phyloP scores from a whole-genome alignment of 2,113 vertebrate species.

The Polypterus senegalus region DNA sequence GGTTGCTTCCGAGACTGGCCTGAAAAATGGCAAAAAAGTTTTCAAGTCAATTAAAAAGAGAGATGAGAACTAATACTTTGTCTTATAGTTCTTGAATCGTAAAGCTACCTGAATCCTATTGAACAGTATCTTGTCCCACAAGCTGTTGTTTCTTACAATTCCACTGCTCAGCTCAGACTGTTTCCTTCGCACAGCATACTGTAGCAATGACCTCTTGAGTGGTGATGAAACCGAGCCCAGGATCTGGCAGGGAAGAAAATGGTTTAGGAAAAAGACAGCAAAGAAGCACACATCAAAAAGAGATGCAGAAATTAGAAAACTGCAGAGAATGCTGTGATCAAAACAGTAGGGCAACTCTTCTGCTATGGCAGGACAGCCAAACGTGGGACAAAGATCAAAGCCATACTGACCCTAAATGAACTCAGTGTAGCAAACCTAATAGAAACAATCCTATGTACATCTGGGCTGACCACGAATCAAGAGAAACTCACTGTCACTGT shows the following conservation, averaged over 20 bases:
- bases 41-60: not conserved
- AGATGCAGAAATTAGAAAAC: not conserved
- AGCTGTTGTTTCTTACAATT: slow-evolving; percentile 51
- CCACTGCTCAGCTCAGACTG: slow-evolving; percentile 55
- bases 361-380: no score
- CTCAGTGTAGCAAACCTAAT: no score
- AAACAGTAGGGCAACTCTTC: no score
- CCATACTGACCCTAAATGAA: no score
- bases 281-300: not conserved
- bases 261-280: not conserved
- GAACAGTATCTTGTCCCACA: slow-evolving; percentile 59
- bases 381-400: no score
- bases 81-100: not conserved
- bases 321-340: no score
- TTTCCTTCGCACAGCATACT: slow-evolving; percentile 51
- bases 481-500: no score
- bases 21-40: slow-evolving; percentile 17
- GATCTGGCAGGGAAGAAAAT: slow-evolving; percentile 32
- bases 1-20: slow-evolving; percentile 52
- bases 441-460: no score
- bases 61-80: not conserved
- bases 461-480: no score
- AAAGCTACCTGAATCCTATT: slow-evolving; percentile 51
- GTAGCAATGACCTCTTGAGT: slow-evolving; percentile 41
- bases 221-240: slow-evolving; percentile 47